phyloP scores from a whole-genome alignment of 2,888 invertebrate species.

The Amphipoea lucens region DNA sequence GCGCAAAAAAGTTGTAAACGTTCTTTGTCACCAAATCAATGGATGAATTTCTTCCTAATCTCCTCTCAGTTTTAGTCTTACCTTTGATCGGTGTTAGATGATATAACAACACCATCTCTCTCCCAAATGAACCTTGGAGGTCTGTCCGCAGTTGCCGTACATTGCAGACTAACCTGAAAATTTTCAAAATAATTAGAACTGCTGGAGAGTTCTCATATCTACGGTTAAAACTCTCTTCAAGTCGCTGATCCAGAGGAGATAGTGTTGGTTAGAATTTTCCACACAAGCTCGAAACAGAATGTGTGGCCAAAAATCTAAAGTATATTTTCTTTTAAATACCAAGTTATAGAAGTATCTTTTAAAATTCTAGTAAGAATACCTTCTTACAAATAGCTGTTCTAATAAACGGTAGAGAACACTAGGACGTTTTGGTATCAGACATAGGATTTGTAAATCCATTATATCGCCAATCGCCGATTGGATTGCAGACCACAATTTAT shows the following conservation, averaged over 20 bases:
- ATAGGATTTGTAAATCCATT: conserved; percentile 20
- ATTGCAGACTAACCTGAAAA: conserved; percentile 84
- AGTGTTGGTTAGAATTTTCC: background rate
- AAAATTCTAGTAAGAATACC: background rate
- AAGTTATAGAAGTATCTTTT: background rate
- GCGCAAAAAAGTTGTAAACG: background rate
- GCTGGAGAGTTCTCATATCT: background rate
- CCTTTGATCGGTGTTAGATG: conserved; percentile 86
- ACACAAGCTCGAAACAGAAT: background rate
- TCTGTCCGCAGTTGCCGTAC: conserved; percentile 81
- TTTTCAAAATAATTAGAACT: background rate
- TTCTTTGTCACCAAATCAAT: background rate
- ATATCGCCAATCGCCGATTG: conserved; percentile 8
- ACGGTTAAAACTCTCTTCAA: too few species aligned
- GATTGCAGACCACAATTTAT: conserved; percentile 32
- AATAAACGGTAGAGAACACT: background rate
- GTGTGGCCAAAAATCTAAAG: background rate
- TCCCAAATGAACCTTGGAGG: conserved; percentile 88
- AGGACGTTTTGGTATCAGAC: background rate
- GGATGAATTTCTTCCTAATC: background rate
- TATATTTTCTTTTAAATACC: background rate
- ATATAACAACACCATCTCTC: conserved; percentile 84
- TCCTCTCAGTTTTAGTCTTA: conserved; percentile 66
- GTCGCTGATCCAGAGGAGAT: background rate
- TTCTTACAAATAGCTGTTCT: background rate